Conservation (phyloP, 2,888 invertebrate genomes). For the Meiosimyza platycephala region DNA sequence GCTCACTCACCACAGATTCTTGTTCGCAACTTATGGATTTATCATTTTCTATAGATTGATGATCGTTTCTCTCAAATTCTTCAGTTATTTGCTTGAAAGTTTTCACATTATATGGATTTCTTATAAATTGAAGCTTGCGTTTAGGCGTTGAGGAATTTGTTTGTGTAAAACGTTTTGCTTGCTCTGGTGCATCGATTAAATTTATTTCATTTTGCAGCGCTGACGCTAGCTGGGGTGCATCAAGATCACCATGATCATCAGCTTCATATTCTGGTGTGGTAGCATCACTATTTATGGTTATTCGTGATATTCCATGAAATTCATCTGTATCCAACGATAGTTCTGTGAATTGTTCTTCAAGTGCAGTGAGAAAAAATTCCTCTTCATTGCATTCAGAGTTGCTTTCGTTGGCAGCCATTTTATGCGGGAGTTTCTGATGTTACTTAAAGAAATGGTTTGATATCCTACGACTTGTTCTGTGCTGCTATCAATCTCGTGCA, state of each 20-base stretch:
- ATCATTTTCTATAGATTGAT: too few relatives aligned
- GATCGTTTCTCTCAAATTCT: not conserved
- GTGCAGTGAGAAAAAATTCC: slow-evolving; percentile 18
- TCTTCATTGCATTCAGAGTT: not conserved
- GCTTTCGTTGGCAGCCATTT: slow-evolving; percentile 22
- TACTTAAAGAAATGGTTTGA: too few relatives aligned
- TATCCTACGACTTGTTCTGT: too few relatives aligned
- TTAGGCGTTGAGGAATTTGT: slow-evolving; percentile 24
- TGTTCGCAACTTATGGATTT: not conserved
- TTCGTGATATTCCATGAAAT: slow-evolving; percentile 4
- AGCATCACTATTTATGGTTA: slow-evolving; percentile 9
- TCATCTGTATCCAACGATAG: slow-evolving; percentile 4
- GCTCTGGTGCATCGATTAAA: not conserved
- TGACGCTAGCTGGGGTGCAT: not conserved
- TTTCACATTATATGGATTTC: too few relatives aligned
- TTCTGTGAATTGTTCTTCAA: slow-evolving; percentile 22
- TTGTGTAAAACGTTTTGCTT: slow-evolving; percentile 17
- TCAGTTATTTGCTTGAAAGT: too few relatives aligned
- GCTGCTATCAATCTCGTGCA: too few relatives aligned
- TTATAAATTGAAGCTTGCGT: slow-evolving; percentile 2
- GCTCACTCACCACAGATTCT: not conserved
- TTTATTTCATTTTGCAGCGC: not conserved
- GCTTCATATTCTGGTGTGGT: not conserved
- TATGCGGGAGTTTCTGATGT: not conserved
- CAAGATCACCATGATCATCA: not conserved